phyloP scores from a whole-genome alignment of 2,113 vertebrate genomes.

The Syngnathus scovelli region DNA sequence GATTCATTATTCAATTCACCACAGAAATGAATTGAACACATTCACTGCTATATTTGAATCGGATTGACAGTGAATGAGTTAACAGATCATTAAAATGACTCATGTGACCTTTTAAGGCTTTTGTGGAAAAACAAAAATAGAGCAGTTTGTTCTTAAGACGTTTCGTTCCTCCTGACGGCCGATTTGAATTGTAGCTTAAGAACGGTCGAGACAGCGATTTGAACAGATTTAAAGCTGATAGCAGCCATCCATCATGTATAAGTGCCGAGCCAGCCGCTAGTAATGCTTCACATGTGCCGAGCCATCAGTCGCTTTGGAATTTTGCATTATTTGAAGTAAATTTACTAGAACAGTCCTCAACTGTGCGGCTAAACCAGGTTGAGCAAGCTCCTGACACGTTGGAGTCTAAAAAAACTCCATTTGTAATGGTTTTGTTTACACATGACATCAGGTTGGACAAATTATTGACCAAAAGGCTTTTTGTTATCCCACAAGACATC shows the following conservation, averaged over 20 bases:
- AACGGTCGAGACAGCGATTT: constrained; percentile 19
- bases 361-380: not conserved
- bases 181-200: constrained; percentile 1
- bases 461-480: not conserved
- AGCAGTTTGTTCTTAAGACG: too few species aligned
- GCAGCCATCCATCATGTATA: constrained; percentile 33
- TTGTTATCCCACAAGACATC: not conserved
- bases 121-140: not conserved
- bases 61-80: too few species aligned
- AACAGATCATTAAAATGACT: constrained; percentile 21
- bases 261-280: constrained; percentile 1
- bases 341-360: not conserved
- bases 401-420: not conserved
- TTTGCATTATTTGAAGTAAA: constrained; percentile 9
- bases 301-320: constrained; percentile 28
- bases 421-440: not conserved
- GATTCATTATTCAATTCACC: too few species aligned
- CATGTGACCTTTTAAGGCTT: constrained; percentile 10
- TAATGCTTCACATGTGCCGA: constrained; percentile 30
- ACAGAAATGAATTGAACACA: too few species aligned
- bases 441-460: not conserved
- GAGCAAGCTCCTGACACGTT: not conserved
- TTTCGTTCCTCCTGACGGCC: constrained; percentile 6
- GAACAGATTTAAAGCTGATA: constrained; percentile 36
- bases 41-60: too few species aligned